Percentiles rank a stretch among this genome's conserved stretches.
Conservation (phyloP, 1,140 invertebrate species). For the Lordiphosa mommai region DNA sequence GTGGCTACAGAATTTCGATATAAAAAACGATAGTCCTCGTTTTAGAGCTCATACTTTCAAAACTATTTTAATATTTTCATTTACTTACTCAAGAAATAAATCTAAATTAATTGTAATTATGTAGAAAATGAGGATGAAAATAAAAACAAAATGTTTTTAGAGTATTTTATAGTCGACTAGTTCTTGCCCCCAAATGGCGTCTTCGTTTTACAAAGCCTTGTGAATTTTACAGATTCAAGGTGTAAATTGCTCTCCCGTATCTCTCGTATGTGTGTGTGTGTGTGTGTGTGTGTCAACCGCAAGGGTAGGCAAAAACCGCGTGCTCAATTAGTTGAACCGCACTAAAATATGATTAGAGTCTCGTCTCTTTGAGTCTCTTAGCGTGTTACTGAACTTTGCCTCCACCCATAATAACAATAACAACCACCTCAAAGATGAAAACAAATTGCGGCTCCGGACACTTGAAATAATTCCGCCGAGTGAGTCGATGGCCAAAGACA, state of each 20-base stretch:
- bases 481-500: slow-evolving; percentile 3
- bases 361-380: background rate
- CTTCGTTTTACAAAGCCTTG: slow-evolving; percentile 27
- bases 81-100: no score
- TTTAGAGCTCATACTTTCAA: no score
- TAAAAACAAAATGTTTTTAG: slow-evolving; percentile 1
- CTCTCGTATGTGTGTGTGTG: slow-evolving; percentile 14
- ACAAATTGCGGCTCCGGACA: background rate
- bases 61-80: no score
- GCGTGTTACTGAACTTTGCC: slow-evolving; percentile 18
- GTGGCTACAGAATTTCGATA: no score
- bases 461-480: slow-evolving; percentile 28
- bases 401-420: no score
- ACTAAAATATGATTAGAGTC: slow-evolving; percentile 71
- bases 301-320: slow-evolving; percentile 14
- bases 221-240: slow-evolving; percentile 49
- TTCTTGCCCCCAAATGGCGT: background rate
- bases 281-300: slow-evolving; percentile 29
- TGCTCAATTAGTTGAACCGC: slow-evolving; percentile 56
- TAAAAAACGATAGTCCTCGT: no score
- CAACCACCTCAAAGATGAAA: no score
- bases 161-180: slow-evolving; percentile 19
- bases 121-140: no score
- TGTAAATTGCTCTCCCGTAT: slow-evolving; percentile 55
- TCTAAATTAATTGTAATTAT: no score